phyloP scores from a whole-genome alignment of 1,140 invertebrate species.

The Artemia franciscana region DNA sequence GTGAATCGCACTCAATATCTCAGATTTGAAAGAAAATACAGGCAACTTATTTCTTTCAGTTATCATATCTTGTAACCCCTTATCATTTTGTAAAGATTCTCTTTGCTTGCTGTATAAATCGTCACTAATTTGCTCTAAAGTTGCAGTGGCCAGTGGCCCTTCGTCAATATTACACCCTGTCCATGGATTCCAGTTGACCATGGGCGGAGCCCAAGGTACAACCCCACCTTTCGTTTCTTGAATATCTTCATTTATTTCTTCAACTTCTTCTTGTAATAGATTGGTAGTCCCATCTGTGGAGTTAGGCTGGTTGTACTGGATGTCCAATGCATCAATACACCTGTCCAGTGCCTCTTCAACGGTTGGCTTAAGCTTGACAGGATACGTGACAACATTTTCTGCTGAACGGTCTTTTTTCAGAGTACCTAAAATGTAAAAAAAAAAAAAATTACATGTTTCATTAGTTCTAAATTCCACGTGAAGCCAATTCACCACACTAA shows the following conservation, averaged over 20 bases:
- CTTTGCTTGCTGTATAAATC: slow-evolving; percentile 40
- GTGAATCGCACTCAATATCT: slow-evolving; percentile 60
- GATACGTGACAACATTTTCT: slow-evolving; percentile 50
- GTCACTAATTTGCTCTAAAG: slow-evolving; percentile 52
- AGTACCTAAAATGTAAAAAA: neutral
- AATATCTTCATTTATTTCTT: slow-evolving; percentile 23
- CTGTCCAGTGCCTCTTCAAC: slow-evolving; percentile 35
- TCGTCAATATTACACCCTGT: slow-evolving; percentile 81
- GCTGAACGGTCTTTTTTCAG: slow-evolving; percentile 42
- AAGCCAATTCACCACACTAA: too few species aligned
- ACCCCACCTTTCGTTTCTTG: slow-evolving; percentile 28
- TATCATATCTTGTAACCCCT: slow-evolving; percentile 32
- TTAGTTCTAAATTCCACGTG: too few species aligned
- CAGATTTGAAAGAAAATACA: slow-evolving; percentile 38
- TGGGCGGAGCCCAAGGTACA: slow-evolving; percentile 83
- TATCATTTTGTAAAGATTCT: slow-evolving; percentile 35
- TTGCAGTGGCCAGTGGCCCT: slow-evolving; percentile 50
- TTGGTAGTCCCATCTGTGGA: neutral
- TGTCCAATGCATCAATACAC: slow-evolving; percentile 33
- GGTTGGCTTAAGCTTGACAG: slow-evolving; percentile 43
- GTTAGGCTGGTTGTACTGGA: slow-evolving; percentile 24
- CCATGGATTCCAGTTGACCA: slow-evolving; percentile 92
- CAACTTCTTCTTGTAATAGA: slow-evolving; percentile 14
- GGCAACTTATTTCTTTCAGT: slow-evolving; percentile 45
- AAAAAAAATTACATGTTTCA: too few species aligned